Conservation (phyloP, 2,797 vertebrate genomes). For the Sebastolobus altivelis region DNA sequence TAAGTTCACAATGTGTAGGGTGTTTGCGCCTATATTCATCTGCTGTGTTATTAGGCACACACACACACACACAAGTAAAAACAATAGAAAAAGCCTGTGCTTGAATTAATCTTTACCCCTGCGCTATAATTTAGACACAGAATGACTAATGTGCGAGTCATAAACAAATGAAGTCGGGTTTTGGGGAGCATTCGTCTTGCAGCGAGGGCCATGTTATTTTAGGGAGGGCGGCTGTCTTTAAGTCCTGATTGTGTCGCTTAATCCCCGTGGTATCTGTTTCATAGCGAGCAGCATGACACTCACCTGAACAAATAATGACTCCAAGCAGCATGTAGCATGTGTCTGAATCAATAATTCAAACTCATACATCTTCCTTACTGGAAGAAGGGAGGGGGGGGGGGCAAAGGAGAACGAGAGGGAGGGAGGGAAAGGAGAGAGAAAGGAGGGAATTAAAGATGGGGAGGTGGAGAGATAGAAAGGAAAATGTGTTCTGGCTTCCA, state of each 20-base stretch:
- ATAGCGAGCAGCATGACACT: conserved; percentile 82
- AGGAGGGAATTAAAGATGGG: conserved; percentile 70
- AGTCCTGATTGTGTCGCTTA: conserved; percentile 85
- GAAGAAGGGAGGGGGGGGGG: conserved; percentile 34
- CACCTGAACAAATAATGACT: conserved; percentile 87
- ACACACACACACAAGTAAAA: conserved; percentile 56
- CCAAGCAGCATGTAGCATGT: conserved; percentile 82
- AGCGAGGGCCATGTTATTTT: conserved; percentile 80
- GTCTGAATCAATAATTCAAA: conserved; percentile 85
- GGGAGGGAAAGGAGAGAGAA: conserved; percentile 37
- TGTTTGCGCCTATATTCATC: conserved; percentile 72
- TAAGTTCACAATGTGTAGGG: conserved; percentile 61
- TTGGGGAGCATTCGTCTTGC: conserved; percentile 82
- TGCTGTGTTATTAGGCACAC: conserved; percentile 59
- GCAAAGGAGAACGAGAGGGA: conserved; percentile 35
- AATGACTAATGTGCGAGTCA: conserved; percentile 83
- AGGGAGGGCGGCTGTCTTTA: conserved; percentile 83
- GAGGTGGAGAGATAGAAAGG: conserved; percentile 54
- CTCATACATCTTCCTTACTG: conserved; percentile 85
- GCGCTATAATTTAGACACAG: conserved; percentile 76
- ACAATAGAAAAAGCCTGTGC: conserved; percentile 71
- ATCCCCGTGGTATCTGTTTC: conserved; percentile 82
- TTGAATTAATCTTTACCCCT: conserved; percentile 80
- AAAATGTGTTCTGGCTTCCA: conserved; percentile 68
- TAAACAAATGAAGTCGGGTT: conserved; percentile 83